These are phyloP conservation scores for Pelecanoides urinatrix DNA, from an alignment of 2,113 vertebrate genomes.

Conservation along the genomic window DNA sequence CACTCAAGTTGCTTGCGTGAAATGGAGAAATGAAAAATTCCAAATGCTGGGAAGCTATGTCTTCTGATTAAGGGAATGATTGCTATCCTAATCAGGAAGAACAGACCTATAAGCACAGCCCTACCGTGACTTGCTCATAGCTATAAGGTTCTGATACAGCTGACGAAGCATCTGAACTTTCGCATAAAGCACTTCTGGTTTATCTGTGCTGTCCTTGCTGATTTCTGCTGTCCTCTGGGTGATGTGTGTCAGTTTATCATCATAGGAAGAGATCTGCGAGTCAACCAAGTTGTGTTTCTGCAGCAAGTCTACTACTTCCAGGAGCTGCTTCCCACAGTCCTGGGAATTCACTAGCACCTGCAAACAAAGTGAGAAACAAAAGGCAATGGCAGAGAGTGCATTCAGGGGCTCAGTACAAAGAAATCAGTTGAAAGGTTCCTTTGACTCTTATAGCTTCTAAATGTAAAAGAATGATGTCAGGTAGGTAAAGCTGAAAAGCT, in stretches of 20 bases:
- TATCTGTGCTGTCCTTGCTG: slow-evolving; percentile 45
- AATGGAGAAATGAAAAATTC: background rate
- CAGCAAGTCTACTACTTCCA: slow-evolving; percentile 80
- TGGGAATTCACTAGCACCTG: slow-evolving; percentile 76
- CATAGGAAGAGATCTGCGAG: slow-evolving; percentile 78
- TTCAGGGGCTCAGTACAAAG: background rate
- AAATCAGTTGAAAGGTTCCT: background rate
- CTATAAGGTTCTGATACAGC: slow-evolving; percentile 76
- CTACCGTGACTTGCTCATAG: slow-evolving; percentile 83
- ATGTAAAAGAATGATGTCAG: background rate
- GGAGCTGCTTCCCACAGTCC: slow-evolving; percentile 80
- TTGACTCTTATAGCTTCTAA: background rate
- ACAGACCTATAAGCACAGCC: background rate
- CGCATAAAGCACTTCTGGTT: slow-evolving; percentile 73
- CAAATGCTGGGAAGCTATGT: background rate
- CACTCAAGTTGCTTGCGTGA: background rate
- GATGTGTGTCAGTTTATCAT: slow-evolving; percentile 74
- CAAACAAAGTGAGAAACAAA: background rate
- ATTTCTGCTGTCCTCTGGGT: slow-evolving; percentile 59
- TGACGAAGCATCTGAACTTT: slow-evolving; percentile 76
- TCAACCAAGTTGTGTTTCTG: slow-evolving; percentile 86
- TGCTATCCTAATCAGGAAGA: background rate
- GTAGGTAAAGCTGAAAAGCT: background rate
- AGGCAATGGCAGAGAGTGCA: background rate
- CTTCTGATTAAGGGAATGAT: background rate